Conservation (phyloP, 2,113 vertebrate species). For the Neoarius graeffei region DNA sequence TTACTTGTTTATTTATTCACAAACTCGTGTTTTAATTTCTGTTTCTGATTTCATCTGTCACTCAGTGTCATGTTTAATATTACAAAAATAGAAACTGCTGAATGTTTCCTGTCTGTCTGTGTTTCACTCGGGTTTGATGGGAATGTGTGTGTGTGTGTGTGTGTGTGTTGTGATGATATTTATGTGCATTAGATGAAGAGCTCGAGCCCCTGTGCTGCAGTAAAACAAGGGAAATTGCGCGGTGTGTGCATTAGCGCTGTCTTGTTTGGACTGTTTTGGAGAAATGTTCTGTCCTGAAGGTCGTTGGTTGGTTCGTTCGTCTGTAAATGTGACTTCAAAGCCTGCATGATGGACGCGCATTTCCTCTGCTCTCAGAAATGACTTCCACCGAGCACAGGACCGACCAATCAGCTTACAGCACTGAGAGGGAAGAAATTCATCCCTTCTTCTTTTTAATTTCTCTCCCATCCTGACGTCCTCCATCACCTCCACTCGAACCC, state of each 20-base stretch:
- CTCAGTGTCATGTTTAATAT: neutral
- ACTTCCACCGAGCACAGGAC: neutral
- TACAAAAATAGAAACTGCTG: neutral
- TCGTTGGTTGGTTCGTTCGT: neutral
- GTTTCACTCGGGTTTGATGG: slow-evolving; percentile 26
- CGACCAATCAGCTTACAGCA: slow-evolving; percentile 14
- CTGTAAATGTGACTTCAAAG: slow-evolving; percentile 49
- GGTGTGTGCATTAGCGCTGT: slow-evolving; percentile 14
- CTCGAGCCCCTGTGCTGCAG: slow-evolving; percentile 26
- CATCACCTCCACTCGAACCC: neutral
- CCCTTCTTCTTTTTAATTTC: neutral
- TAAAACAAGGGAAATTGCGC: slow-evolving; percentile 23
- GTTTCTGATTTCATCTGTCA: neutral
- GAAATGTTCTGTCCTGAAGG: slow-evolving; percentile 41
- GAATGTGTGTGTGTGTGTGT: slow-evolving; percentile 47
- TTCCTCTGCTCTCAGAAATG: slow-evolving; percentile 31
- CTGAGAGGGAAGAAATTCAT: neutral
- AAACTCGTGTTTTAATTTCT: neutral
- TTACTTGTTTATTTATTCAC: neutral
- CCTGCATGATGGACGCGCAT: slow-evolving; percentile 22
- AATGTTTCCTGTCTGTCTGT: neutral
- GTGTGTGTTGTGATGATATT: slow-evolving; percentile 40
- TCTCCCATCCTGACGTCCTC: neutral
- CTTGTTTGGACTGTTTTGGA: slow-evolving; percentile 22
- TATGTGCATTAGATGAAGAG: slow-evolving; percentile 44